These are phyloP conservation scores for Ptilorrhoa leucosticta DNA, from an alignment of 2,113 vertebrate genomes.

Conservation along the genomic window DNA sequence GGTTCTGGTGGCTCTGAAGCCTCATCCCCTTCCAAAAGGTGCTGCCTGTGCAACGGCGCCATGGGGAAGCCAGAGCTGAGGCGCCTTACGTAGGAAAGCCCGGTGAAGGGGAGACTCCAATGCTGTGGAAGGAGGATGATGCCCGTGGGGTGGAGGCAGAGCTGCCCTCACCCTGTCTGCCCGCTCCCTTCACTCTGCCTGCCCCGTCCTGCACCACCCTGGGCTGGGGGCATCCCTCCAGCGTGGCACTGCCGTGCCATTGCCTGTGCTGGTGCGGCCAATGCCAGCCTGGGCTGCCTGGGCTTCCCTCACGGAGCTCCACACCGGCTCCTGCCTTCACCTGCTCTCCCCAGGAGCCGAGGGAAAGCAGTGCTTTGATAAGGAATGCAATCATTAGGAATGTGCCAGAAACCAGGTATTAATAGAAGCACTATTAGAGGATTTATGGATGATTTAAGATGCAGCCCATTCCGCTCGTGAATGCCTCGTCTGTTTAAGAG, in stretches of 20 bases:
- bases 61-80: rapidly evolving
- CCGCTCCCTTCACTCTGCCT: not conserved
- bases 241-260: not conserved
- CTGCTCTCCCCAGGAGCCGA: not conserved
- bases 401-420: constrained; percentile 59
- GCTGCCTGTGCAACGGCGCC: rapidly evolving
- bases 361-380: not conserved
- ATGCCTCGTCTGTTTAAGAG: constrained; percentile 60
- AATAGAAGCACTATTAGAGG: constrained; percentile 60
- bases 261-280: not conserved
- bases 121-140: not conserved
- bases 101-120: rapidly evolving
- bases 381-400: constrained; percentile 46
- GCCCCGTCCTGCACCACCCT: rapidly evolving
- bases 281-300: not conserved
- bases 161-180: not conserved
- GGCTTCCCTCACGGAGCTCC: rapidly evolving
- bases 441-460: constrained; percentile 60
- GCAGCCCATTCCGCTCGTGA: constrained; percentile 32
- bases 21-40: not conserved
- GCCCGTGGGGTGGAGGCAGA: not conserved
- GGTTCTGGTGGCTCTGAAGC: not conserved
- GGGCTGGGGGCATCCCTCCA: not conserved
- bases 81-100: rapidly evolving
- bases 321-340: not conserved